Base-by-base conservation (phyloP, 1,140 invertebrate species). In the Protaetia brevitarsis region DNA sequence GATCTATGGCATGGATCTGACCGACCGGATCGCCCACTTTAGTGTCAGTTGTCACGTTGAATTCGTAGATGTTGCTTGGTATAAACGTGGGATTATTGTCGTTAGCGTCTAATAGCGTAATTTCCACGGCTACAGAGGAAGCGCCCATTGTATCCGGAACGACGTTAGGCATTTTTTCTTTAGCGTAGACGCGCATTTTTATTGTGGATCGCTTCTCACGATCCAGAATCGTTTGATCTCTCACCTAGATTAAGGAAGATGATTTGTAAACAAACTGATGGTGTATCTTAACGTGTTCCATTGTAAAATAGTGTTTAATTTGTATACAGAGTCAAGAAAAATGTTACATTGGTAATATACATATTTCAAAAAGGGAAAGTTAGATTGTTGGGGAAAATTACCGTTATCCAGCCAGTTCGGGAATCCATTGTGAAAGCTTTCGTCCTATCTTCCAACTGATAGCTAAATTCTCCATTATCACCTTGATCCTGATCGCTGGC, bases 21-120 rank as follows among this genome's bases (percentile, higher is more conserved):
- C 91, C 90, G 21, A 96, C 86, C 8, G 87, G 80, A 21, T 87
- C 85, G 4, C 87, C 88, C 23, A 86, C 75, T 65, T 85, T 83
- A 0, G 86, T 84, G 64, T 91, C 87, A 11, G 86, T 87, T 45
- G 84, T 85, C 0, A 92, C 83, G 29, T 85, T 82, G 66, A 94
- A 89, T 66, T 90, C 87, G 72, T 94, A 94, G 0, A 94, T 78
- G 76, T 93, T 94, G 41, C 85, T 88, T 0, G 91, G 90, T 10
- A 92, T 82, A 73, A 94, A 95, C 6, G 86, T 86, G 0, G 92
- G 92, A 72, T 92, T 93, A 72, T 94, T 94, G 66, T 94, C 92
- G 77, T 94, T 95, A 6, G 90, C 89, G 76, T 94, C 93, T 0
- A 94, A 79, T 16, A 95, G 75, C 0, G 89, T 91, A 19, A 78